These are phyloP conservation scores for Himantopus leucocephalus DNA, from an alignment of 2,113 vertebrate genomes.

Conservation along the genomic window DNA sequence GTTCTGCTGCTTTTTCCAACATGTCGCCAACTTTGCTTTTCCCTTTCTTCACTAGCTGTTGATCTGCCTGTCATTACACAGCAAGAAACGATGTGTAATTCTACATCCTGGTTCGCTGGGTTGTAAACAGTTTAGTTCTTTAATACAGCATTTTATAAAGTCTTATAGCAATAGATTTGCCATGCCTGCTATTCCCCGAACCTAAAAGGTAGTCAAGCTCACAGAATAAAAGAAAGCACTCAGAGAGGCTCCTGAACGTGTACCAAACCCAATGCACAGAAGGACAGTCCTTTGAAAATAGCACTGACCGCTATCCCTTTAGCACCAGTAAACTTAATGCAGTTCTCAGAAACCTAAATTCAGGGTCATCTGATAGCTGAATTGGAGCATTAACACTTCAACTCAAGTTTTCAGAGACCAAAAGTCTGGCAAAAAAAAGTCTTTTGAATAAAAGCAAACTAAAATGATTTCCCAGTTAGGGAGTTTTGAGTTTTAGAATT, in stretches of 20 bases:
- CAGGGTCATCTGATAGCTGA: no score
- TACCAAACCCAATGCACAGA: no score
- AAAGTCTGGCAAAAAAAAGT: neutral
- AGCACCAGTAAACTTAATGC: no score
- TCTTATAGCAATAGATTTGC: neutral
- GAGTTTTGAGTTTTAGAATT: neutral
- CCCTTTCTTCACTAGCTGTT: constrained; percentile 89
- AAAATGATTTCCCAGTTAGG: neutral
- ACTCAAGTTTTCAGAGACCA: neutral
- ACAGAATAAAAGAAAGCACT: no score
- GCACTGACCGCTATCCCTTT: no score
- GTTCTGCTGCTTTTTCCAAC: constrained; percentile 94
- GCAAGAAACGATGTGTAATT: neutral
- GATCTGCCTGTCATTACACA: constrained; percentile 82
- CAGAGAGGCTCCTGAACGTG: no score
- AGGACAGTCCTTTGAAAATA: no score
- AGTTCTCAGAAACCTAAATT: no score
- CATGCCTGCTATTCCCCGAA: neutral
- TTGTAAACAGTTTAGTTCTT: neutral
- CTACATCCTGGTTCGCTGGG: neutral
- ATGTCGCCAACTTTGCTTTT: constrained; percentile 92
- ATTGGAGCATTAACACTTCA: neutral
- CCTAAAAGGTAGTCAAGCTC: neutral
- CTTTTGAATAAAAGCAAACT: neutral
- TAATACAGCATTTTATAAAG: neutral